Conservation (phyloP, 2,113 vertebrate genomes). For the Chiloscyllium plagiosum region DNA sequence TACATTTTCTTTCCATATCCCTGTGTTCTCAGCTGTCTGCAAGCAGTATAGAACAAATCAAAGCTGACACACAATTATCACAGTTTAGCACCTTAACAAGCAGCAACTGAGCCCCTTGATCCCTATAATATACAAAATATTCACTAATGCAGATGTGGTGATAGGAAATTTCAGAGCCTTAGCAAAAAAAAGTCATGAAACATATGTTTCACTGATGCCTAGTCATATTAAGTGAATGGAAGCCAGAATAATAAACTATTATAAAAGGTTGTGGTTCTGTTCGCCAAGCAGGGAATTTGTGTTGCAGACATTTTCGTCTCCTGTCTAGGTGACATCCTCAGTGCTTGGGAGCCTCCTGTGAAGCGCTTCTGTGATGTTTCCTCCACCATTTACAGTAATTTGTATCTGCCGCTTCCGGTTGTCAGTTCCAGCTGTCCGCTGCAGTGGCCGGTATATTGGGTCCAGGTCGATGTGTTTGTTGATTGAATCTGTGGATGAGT, state of each 20-base stretch:
- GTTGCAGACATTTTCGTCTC: no score
- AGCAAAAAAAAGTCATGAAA: not conserved
- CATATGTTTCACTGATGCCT: not conserved
- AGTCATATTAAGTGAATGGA: not conserved
- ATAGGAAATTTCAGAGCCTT: not conserved
- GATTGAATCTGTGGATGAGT: no score
- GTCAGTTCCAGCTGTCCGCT: no score
- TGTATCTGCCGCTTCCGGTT: no score
- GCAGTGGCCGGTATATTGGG: no score
- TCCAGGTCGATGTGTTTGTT: no score
- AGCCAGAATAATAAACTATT: not conserved
- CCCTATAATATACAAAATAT: constrained; percentile 29
- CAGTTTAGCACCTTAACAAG: constrained; percentile 31
- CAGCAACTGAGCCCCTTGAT: constrained; percentile 20
- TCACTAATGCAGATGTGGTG: constrained; percentile 19
- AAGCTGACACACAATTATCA: constrained; percentile 30
- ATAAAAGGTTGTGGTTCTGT: not conserved
- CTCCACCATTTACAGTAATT: no score
- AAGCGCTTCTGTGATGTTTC: no score
- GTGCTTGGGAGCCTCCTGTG: no score
- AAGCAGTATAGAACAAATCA: constrained; percentile 25
- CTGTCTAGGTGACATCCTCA: no score
- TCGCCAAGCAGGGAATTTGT: no score
- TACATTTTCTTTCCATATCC: not conserved
- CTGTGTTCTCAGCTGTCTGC: constrained; percentile 32